phyloP scores from a whole-genome alignment of 2,888 invertebrate genomes.

The Cylindroiulus punctatus region DNA sequence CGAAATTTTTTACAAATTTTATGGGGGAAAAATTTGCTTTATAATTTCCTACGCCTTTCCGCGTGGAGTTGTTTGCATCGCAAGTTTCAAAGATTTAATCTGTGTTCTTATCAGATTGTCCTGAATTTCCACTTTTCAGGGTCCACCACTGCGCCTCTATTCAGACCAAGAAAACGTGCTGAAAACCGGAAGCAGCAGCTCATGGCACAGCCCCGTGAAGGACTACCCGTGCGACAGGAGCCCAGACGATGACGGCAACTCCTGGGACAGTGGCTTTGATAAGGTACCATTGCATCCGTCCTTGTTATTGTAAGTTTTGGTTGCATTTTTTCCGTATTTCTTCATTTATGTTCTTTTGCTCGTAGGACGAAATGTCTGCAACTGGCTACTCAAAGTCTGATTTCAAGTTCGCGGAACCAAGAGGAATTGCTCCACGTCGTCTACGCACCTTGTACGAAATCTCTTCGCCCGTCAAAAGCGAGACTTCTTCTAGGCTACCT shows the following conservation, averaged over 20 bases:
- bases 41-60: too few relatives aligned
- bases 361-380: background rate
- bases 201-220: slow-evolving; percentile 24
- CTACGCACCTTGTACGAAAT: slow-evolving; percentile 33
- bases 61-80: too few relatives aligned
- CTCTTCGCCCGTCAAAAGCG: slow-evolving; percentile 48
- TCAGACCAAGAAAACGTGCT: background rate
- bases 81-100: too few relatives aligned
- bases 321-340: background rate
- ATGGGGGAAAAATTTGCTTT: too few relatives aligned
- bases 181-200: background rate
- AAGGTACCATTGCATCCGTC: slow-evolving; percentile 29
- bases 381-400: background rate
- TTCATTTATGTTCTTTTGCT: background rate
- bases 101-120: too few relatives aligned
- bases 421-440: slow-evolving; percentile 51
- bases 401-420: slow-evolving; percentile 53
- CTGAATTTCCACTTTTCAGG: background rate
- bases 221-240: background rate
- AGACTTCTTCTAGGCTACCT: background rate
- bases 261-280: slow-evolving; percentile 55
- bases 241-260: slow-evolving; percentile 48
- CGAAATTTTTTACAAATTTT: too few relatives aligned
- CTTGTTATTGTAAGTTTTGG: background rate
- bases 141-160: background rate